Percentiles rank a stretch among this genome's conserved stretches.
Evolutionary conservation across 2,888 invertebrate genomes (phyloP).

Genomic region (Heliconius ethilla): DNA sequence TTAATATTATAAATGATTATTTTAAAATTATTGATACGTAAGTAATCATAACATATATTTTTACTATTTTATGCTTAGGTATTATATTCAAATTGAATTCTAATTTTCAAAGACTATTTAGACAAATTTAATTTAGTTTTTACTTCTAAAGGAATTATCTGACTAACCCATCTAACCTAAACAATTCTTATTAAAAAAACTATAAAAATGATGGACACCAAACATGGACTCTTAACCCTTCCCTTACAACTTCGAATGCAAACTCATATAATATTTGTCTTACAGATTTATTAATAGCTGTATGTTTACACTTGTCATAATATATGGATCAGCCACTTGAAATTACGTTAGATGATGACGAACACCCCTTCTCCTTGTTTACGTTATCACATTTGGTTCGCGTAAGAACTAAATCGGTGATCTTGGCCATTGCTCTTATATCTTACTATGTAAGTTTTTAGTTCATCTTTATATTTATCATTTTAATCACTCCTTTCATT

Average conservation of each 20-base stretch:
- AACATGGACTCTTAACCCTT: background rate
- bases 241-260: background rate
- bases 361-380: slow-evolving; percentile 55
- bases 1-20: background rate
- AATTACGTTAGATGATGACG: slow-evolving; percentile 45
- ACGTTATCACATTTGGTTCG: slow-evolving; percentile 56
- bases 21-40: background rate
- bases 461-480: background rate
- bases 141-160: too few species aligned
- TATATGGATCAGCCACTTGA: slow-evolving; percentile 32
- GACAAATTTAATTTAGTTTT: too few species aligned
- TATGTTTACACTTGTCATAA: slow-evolving; percentile 34
- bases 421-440: slow-evolving; percentile 16
- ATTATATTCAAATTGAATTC: too few species aligned
- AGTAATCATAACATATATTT: background rate
- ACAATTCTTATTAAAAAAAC: background rate
- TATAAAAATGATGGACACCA: background rate
- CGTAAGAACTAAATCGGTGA: slow-evolving; percentile 47
- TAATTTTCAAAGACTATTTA: too few species aligned
- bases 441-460: background rate
- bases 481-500: background rate
- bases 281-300: slow-evolving; percentile 32
- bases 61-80: background rate
- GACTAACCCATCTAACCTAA: too few species aligned
- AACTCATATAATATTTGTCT: slow-evolving; percentile 11